These are phyloP conservation scores for Meda fulgida DNA, from an alignment of 2,797 vertebrate genomes.

Conservation along the genomic window DNA sequence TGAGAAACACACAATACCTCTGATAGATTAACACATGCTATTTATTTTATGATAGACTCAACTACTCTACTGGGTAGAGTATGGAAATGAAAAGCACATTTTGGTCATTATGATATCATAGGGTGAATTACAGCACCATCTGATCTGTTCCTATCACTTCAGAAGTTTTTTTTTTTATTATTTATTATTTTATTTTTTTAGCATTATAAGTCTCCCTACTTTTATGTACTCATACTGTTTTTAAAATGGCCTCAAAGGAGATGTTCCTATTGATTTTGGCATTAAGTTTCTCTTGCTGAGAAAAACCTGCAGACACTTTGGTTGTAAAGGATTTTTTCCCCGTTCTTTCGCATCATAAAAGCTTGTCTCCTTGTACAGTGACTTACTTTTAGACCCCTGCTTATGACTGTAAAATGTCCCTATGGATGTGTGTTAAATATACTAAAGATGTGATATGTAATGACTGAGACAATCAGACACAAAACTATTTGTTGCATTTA, in stretches of 20 bases:
- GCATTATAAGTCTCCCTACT: constrained; percentile 7
- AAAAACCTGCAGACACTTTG: constrained; percentile 39
- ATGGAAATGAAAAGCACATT: constrained; percentile 38
- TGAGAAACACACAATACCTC: constrained; percentile 65
- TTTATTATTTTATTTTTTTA: constrained; percentile 15
- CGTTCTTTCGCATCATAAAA: constrained; percentile 29
- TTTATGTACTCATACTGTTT: constrained; percentile 49
- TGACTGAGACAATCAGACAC: too few relatives aligned
- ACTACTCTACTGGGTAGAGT: constrained; percentile 3
- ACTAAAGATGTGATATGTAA: constrained; percentile 18
- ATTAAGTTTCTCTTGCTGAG: constrained; percentile 41
- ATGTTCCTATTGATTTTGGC: constrained; percentile 51
- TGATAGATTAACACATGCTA: constrained; percentile 68
- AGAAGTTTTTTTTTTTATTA: constrained; percentile 21
- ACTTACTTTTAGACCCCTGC: neutral
- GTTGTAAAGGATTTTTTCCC: constrained; percentile 10
- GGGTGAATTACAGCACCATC: constrained; percentile 12
- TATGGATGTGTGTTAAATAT: constrained; percentile 25
- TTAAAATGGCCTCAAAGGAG: constrained; percentile 33
- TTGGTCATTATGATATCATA: constrained; percentile 39
- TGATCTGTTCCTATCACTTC: constrained; percentile 17
- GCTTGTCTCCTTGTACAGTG: constrained; percentile 28
- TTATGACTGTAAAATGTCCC: constrained; percentile 25
- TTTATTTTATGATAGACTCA: constrained; percentile 41
- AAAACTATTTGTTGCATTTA: too few relatives aligned